These are phyloP conservation scores for Eurytoma adleriae DNA, from an alignment of 2,888 invertebrate species.

Conservation along the genomic window DNA sequence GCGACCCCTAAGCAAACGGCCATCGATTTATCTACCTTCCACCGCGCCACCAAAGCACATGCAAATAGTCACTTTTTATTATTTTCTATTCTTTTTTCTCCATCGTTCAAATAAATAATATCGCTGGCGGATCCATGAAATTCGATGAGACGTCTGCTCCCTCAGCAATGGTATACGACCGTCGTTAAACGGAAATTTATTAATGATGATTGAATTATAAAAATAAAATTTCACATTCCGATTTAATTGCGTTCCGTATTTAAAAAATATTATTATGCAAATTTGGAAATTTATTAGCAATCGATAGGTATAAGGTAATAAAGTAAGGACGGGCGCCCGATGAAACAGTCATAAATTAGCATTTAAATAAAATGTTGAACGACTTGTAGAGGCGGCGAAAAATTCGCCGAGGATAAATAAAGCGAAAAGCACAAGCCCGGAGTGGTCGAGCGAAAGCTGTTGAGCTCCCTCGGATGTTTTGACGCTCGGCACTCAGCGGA, in stretches of 20 bases:
- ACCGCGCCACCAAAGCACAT: too few species aligned
- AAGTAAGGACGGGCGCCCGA: neutral
- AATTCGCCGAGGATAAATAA: too few species aligned
- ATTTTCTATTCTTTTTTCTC: neutral
- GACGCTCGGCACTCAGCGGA: too few species aligned
- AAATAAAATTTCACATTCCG: neutral
- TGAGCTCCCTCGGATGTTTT: too few species aligned
- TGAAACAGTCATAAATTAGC: slow-evolving; percentile 23
- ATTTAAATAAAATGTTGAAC: slow-evolving; percentile 40
- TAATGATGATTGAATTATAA: slow-evolving; percentile 10
- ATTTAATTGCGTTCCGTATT: slow-evolving; percentile 4
- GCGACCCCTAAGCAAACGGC: slow-evolving; percentile 41
- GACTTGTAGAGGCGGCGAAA: too few species aligned
- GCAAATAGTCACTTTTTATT: neutral
- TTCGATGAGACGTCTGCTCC: too few species aligned
- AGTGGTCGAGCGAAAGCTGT: too few species aligned
- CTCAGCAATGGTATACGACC: neutral
- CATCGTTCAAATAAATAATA: too few species aligned
- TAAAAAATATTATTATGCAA: slow-evolving; percentile 27
- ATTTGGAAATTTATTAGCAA: slow-evolving; percentile 25
- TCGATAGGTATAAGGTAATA: too few species aligned
- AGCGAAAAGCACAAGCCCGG: too few species aligned
- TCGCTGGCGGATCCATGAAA: neutral
- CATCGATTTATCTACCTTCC: slow-evolving; percentile 65
- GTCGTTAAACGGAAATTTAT: slow-evolving; percentile 8